These are phyloP conservation scores for Vidua macroura DNA, from an alignment of 2,113 vertebrate species.

Conservation along the genomic window DNA sequence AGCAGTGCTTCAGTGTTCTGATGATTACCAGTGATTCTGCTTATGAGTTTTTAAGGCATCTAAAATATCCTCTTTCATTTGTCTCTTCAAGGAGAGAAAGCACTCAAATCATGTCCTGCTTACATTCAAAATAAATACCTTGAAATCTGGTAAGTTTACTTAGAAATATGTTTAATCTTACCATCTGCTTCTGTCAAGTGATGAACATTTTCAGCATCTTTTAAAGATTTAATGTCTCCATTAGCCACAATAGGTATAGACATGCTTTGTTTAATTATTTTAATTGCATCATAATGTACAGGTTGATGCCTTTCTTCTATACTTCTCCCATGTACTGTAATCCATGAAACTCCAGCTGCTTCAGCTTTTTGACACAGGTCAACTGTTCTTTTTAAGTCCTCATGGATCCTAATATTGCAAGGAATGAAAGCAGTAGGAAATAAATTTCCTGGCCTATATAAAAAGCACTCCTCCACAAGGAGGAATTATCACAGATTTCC, in stretches of 20 bases:
- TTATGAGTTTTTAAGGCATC: neutral
- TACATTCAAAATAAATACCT: neutral
- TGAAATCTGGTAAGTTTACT: neutral
- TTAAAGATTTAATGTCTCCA: constrained; percentile 88
- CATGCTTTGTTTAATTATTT: constrained; percentile 89
- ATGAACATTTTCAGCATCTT: constrained; percentile 83
- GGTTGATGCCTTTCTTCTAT: constrained; percentile 92
- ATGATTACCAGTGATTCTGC: neutral
- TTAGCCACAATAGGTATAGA: constrained; percentile 92
- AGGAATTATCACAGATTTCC: neutral
- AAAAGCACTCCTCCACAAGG: neutral
- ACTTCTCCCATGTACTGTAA: constrained; percentile 93
- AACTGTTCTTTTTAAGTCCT: constrained; percentile 86
- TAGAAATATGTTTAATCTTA: constrained; percentile 66
- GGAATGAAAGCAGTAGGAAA: neutral
- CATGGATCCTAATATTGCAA: constrained; percentile 84
- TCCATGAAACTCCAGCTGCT: constrained; percentile 91
- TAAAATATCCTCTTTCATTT: neutral
- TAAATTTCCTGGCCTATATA: neutral
- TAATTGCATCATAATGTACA: constrained; percentile 92
- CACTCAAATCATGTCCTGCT: neutral
- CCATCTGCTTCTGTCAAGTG: constrained; percentile 88
- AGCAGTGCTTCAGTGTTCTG: neutral
- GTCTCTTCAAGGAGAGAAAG: neutral
- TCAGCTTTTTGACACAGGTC: constrained; percentile 94